These are phyloP conservation scores for Micropterix aruncella DNA, from an alignment of 2,888 invertebrate genomes.

Conservation along the genomic window DNA sequence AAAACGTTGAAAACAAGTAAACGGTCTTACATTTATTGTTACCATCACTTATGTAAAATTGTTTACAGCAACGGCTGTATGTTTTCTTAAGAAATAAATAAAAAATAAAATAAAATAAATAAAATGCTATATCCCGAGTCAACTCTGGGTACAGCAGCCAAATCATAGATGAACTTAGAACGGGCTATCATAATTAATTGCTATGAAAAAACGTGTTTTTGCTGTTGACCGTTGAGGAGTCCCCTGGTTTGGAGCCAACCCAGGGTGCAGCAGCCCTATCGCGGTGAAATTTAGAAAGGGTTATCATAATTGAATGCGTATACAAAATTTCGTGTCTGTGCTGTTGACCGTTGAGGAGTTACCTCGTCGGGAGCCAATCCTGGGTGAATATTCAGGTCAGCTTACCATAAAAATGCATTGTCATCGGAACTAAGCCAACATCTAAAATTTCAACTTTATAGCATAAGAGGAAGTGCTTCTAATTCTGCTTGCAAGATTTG, in stretches of 20 bases:
- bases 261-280: constrained; percentile 5
- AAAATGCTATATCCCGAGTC: no score
- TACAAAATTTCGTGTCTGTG: no score
- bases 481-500: background rate
- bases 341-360: no score
- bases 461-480: background rate
- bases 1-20: no score
- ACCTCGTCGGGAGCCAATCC: background rate
- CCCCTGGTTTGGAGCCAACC: constrained; percentile 1
- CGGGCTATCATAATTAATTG: constrained; percentile 4
- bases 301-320: no score
- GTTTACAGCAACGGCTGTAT: no score
- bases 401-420: background rate
- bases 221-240: background rate
- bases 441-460: background rate
- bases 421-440: background rate
- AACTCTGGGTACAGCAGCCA: no score
- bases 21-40: no score
- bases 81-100: no score
- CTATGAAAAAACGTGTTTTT: background rate
- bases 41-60: no score
- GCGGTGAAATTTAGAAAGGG: background rate
- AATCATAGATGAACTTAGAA: no score
- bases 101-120: no score
- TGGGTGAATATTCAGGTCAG: background rate